Conservation (phyloP, 2,113 vertebrate genomes). For the Catharus bicknelli region DNA sequence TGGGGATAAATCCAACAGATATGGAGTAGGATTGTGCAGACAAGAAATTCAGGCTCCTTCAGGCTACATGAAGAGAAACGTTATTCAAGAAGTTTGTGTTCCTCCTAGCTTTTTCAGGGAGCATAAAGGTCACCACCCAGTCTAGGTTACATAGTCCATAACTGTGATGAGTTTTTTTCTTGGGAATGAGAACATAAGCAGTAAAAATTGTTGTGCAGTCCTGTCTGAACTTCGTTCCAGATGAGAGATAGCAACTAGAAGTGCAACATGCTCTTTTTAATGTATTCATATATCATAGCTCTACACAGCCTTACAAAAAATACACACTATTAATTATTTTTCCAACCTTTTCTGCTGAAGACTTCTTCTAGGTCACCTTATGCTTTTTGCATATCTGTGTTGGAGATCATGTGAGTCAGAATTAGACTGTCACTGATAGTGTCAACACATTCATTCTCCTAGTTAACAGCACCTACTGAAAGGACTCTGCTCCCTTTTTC, state of each 20-base stretch:
- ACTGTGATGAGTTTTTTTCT: neutral
- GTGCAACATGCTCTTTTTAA: neutral
- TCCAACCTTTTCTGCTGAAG: neutral
- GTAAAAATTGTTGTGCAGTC: neutral
- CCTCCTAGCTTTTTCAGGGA: neutral
- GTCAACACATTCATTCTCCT: neutral
- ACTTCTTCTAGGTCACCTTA: neutral
- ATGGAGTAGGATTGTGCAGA: neutral
- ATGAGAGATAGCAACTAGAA: neutral
- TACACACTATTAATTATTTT: neutral
- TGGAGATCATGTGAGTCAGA: neutral
- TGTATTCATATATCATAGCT: neutral
- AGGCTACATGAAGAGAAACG: accelerated
- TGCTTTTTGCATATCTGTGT: neutral
- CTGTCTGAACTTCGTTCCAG: neutral
- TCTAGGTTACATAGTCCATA: neutral
- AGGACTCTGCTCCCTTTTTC: neutral
- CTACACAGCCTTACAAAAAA: neutral
- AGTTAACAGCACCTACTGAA: neutral
- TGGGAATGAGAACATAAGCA: neutral
- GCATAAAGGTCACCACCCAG: neutral
- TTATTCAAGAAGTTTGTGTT: neutral
- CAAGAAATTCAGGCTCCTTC: neutral
- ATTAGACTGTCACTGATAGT: neutral
- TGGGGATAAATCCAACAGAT: neutral